These are phyloP conservation scores for Hemaris fuciformis DNA, from an alignment of 2,888 invertebrate genomes.

Conservation along the genomic window DNA sequence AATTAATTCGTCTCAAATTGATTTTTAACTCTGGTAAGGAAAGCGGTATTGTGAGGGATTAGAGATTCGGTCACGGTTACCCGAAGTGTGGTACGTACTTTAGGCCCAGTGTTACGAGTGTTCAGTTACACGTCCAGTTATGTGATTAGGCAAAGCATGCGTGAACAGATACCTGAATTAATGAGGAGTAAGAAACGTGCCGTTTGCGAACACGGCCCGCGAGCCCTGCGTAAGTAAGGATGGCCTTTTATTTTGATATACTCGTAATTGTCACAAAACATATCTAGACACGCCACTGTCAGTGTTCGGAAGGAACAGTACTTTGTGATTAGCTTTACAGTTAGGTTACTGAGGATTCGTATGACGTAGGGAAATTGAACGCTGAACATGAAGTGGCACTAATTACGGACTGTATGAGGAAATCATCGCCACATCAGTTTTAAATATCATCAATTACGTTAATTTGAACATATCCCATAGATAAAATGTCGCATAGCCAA, in stretches of 20 bases:
- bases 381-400: conserved; percentile 20
- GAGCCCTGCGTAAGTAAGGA: no score
- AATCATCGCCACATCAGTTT: conserved; percentile 29
- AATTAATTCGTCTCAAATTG: conserved; percentile 26
- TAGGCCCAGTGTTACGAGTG: conserved; percentile 74
- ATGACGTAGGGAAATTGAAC: conserved; percentile 27
- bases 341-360: conserved; percentile 25
- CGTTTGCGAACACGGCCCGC: conserved; percentile 24
- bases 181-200: conserved; percentile 45
- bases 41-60: conserved; percentile 53
- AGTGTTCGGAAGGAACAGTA: conserved; percentile 36
- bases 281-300: conserved; percentile 53
- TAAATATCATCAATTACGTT: conserved; percentile 32
- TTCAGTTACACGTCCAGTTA: conserved; percentile 77
- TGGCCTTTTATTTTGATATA: conserved; percentile 38
- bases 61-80: conserved; percentile 48
- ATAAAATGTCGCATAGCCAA: conserved; percentile 43
- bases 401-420: not conserved
- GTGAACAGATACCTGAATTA: conserved; percentile 68
- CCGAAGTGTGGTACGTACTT: conserved; percentile 49
- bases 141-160: conserved; percentile 76
- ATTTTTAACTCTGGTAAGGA: conserved; percentile 47
- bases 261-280: conserved; percentile 51
- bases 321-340: conserved; percentile 26
- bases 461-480: conserved; percentile 52